A percentile compares a stretch with the other conserved stretches of the same genome.
Evolutionary conservation across 2,113 vertebrate genomes (phyloP).

Genomic region (Upupa epops): DNA sequence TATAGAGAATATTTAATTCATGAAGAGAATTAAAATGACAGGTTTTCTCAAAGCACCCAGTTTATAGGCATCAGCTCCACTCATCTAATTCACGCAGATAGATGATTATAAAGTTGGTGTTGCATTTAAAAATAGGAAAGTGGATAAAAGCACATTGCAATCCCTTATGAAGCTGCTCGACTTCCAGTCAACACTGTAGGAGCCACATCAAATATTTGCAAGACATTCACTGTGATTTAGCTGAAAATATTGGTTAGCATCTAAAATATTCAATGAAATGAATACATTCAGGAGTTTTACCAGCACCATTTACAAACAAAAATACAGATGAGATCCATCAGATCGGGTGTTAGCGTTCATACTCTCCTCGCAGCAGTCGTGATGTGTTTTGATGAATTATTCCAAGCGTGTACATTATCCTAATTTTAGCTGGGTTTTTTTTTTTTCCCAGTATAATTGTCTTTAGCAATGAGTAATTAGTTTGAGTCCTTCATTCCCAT

Average conservation of each 20-base stretch:
- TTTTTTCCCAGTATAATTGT: neutral
- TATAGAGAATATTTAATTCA: neutral
- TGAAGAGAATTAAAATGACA: neutral
- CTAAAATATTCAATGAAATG: neutral
- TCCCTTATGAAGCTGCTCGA: neutral
- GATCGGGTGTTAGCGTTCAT: neutral
- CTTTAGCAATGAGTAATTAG: neutral
- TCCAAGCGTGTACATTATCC: neutral
- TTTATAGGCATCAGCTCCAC: neutral
- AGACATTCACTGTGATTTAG: neutral
- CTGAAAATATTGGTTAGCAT: neutral
- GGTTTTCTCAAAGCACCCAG: neutral
- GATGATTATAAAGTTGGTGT: rapidly evolving
- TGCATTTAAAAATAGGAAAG: neutral
- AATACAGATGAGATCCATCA: neutral
- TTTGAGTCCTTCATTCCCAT: neutral
- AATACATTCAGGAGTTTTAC: neutral
- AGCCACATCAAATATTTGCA: neutral
- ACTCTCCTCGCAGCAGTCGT: neutral
- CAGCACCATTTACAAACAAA: neutral
- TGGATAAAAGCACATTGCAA: neutral
- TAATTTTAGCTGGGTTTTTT: neutral
- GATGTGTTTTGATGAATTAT: neutral
- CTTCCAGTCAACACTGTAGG: neutral
- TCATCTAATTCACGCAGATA: too few relatives aligned